These are phyloP conservation scores for Xyrichtys novacula DNA, from an alignment of 2,797 vertebrate species.

Conservation along the genomic window DNA sequence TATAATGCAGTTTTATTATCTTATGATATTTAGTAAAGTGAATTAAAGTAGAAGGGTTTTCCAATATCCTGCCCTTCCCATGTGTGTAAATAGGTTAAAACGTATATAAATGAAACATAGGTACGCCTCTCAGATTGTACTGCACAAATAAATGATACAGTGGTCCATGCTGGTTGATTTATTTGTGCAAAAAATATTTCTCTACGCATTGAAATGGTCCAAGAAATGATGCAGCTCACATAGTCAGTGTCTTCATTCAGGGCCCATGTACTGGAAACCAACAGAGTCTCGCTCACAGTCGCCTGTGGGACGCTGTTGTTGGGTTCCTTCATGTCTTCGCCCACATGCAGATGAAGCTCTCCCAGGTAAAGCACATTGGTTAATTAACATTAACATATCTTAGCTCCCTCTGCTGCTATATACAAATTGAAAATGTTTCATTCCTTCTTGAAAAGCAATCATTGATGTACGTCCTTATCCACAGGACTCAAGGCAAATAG, in stretches of 20 bases:
- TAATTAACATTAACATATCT: neutral
- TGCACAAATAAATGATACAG: too few species aligned
- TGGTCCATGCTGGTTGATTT: too few species aligned
- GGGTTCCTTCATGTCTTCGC: constrained; percentile 98
- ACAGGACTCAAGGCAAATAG: constrained; percentile 95
- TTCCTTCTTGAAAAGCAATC: too few species aligned
- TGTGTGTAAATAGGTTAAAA: too few species aligned
- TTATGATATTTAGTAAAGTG: neutral
- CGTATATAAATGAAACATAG: too few species aligned
- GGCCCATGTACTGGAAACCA: constrained; percentile 96
- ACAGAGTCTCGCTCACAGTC: constrained; percentile 95
- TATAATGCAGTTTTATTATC: neutral
- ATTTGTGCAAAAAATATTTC: neutral
- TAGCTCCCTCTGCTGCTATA: neutral
- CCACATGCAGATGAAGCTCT: constrained; percentile 98
- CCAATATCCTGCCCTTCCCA: neutral
- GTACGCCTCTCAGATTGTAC: too few species aligned
- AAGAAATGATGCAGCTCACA: constrained; percentile 17
- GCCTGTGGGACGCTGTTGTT: constrained; percentile 96
- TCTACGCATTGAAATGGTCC: neutral
- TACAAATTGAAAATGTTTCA: neutral
- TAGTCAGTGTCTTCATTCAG: constrained; percentile 71
- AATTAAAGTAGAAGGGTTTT: neutral
- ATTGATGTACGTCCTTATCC: constrained; percentile 23
- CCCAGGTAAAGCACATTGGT: constrained; percentile 85